Evolutionary conservation across 1,140 invertebrate species (phyloP), one percentile per base, ranked within the genome.

Genomic region (Protaetia brevitarsis): DNA sequence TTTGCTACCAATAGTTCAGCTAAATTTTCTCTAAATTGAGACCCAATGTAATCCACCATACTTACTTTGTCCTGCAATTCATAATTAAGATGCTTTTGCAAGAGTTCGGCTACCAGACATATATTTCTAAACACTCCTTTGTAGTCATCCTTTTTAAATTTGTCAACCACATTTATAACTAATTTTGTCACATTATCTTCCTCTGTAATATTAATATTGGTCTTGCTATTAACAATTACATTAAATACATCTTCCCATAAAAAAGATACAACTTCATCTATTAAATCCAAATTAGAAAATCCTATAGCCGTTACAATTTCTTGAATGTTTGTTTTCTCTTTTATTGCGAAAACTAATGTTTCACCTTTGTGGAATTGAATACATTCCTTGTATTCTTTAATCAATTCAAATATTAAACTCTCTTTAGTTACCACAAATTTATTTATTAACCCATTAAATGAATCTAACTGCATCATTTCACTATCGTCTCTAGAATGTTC

Each of bases 1-100:
- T 92, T 83, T 61, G 88, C 83, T 1, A 91, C 84, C n/a, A 94
- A 79, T 11, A 84, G 73, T 10, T 87, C 81, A 5, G 87, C 82
- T 68, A 93, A 85, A 62, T 87, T 82, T 27, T 83, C 75, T 67
- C 85, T 79, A 2, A 93, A 80, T 61, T 85, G 73, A 6, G 81
- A 76, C 0, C 88, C 88, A 31, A 94, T 78, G 64, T 85, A 83
- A 58, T 72, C 78, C 67, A 93, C 83, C 8, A 91, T 77, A 13
- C 83, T 83, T 13, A 81, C 73, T 0, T 83, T 76, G 2, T 80
- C 76, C 2, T 78, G 73, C 37, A 86, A 75, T 3, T 76, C 71
- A 67, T 86, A 71, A 71, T 86, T 83, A 51, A 90, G 81, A 74
- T 83, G 83, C 63, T 83, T 77, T 63, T 80, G 67, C 13, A 92